A percentile compares a stretch with the other conserved stretches of the same genome.
Evolutionary conservation across 2,797 vertebrate species (phyloP).

Genomic region (Bufotes viridis): DNA sequence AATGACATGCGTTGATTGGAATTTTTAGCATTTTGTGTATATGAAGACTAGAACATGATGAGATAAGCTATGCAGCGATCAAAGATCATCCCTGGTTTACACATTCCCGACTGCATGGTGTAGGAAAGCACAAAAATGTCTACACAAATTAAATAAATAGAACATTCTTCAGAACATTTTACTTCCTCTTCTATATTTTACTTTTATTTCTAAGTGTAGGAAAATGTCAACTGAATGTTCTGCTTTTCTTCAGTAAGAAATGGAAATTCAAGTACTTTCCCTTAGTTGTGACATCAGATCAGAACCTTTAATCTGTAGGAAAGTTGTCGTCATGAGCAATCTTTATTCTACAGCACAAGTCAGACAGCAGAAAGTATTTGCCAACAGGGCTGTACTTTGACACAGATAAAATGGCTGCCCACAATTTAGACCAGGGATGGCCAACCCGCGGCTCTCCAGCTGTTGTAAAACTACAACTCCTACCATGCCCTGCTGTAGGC

Average conservation of each 20-base stretch:
- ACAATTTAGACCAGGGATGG: too few relatives aligned
- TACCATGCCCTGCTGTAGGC: too few relatives aligned
- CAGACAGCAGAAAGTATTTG: too few relatives aligned
- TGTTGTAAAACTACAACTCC: too few relatives aligned
- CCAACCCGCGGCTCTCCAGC: too few relatives aligned
- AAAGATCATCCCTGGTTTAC: not conserved
- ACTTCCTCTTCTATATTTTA: slow-evolving; percentile 14
- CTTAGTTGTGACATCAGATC: not conserved
- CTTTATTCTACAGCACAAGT: too few relatives aligned
- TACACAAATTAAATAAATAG: not conserved
- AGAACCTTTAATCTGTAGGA: not conserved
- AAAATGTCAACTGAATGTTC: slow-evolving; percentile 26
- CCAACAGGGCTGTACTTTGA: too few relatives aligned
- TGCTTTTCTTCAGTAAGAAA: slow-evolving; percentile 15
- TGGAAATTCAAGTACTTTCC: slow-evolving; percentile 13
- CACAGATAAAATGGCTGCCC: too few relatives aligned
- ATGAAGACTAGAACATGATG: too few relatives aligned
- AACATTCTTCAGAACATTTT: not conserved
- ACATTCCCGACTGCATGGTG: not conserved
- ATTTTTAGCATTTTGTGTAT: too few relatives aligned
- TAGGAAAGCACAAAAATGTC: slow-evolving; percentile 12
- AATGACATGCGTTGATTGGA: too few relatives aligned
- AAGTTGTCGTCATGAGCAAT: not conserved
- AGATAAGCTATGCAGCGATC: too few relatives aligned
- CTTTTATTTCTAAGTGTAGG: not conserved